These are phyloP conservation scores for Neogale vison DNA, from an alignment of 2,113 vertebrate species.

Conservation along the genomic window DNA sequence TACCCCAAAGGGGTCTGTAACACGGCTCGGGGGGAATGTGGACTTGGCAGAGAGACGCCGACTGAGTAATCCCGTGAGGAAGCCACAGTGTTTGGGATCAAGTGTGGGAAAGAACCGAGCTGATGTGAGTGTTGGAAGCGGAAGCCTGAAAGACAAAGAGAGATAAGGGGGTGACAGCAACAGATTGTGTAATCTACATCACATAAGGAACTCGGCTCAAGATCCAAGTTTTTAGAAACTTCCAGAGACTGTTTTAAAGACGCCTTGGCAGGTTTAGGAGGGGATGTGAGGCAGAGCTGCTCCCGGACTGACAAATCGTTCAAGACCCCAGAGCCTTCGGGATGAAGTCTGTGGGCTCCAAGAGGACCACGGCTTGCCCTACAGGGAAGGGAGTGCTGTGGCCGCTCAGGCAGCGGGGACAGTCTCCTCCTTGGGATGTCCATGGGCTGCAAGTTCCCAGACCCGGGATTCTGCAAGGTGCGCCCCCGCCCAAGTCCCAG, in stretches of 20 bases:
- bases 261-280: background rate
- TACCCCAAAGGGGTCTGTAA: background rate
- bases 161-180: background rate
- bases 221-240: background rate
- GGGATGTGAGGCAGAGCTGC: background rate
- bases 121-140: background rate
- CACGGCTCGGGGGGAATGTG: background rate
- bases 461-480: background rate
- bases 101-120: background rate
- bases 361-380: background rate
- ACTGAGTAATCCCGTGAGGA: background rate
- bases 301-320: background rate
- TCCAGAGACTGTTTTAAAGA: background rate
- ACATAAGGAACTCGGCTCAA: background rate
- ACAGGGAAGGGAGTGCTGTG: background rate
- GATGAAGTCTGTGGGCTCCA: background rate
- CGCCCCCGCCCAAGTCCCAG: rapidly evolving
- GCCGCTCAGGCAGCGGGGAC: rapidly evolving
- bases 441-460: background rate
- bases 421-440: rapidly evolving
- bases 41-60: background rate
- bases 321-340: background rate
- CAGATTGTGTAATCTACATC: background rate
- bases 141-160: constrained; percentile 19
- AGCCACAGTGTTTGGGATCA: background rate